phyloP scores from a whole-genome alignment of 1,140 invertebrate genomes.

The Orchestia grillus region DNA sequence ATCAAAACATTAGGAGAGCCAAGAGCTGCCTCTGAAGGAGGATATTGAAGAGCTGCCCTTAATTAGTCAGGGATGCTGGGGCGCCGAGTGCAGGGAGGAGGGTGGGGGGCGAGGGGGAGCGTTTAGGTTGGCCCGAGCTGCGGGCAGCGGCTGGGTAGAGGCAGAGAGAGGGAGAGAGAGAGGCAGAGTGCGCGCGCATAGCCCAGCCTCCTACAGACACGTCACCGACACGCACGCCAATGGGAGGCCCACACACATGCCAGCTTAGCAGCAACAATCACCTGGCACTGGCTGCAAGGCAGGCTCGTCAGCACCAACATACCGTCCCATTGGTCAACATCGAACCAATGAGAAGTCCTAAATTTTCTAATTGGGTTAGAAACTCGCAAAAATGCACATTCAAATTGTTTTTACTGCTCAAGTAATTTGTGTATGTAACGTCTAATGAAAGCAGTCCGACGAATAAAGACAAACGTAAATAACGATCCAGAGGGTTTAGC shows the following conservation, averaged over 20 bases:
- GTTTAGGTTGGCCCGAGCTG: background rate
- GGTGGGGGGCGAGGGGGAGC: background rate
- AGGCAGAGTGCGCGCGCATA: slow-evolving; percentile 20
- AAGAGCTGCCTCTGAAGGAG: background rate
- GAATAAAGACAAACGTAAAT: slow-evolving; percentile 43
- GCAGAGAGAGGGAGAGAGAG: background rate
- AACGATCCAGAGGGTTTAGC: slow-evolving; percentile 18
- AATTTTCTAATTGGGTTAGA: slow-evolving; percentile 37
- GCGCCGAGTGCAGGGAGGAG: background rate
- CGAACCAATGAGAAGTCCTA: slow-evolving; percentile 5
- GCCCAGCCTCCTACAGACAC: slow-evolving; percentile 1
- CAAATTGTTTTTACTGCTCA: slow-evolving; percentile 20
- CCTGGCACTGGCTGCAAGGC: slow-evolving; percentile 8
- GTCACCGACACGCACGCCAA: slow-evolving; percentile 8
- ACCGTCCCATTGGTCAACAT: background rate
- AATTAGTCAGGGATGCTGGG: background rate
- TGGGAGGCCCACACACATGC: slow-evolving; percentile 36
- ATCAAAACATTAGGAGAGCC: background rate
- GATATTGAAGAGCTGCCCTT: background rate
- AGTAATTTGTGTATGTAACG: slow-evolving; percentile 34
- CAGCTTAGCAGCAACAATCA: slow-evolving; percentile 8
- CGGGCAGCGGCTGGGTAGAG: background rate
- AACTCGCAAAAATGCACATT: slow-evolving; percentile 10
- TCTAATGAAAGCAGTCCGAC: slow-evolving; percentile 37
- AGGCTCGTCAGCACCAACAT: slow-evolving; percentile 20